Evolutionary conservation across 2,888 invertebrate genomes (phyloP), one percentile per base, ranked within the genome.

Genomic region (Brachypterus glaber): DNA sequence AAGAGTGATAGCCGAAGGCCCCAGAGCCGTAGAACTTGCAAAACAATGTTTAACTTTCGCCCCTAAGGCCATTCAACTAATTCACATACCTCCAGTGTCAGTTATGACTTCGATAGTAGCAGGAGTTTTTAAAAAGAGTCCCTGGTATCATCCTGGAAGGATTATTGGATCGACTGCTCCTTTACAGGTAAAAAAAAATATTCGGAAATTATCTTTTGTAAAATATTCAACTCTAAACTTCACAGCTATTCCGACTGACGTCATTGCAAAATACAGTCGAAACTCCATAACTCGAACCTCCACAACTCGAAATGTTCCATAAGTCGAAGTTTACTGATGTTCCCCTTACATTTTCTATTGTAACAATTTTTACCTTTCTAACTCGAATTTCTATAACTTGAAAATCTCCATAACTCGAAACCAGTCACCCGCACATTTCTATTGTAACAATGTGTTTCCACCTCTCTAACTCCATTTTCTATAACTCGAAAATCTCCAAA

Each of bases 41-140:
- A 68, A 70, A 32, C 64, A 63, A 3, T 73, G 74, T 35, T 65
- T 71, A 7, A 59, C 57, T 31, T 70, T 70, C 48, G 72, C 74
- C 15, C 74, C 75, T 0, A 71, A 68, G 49, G 70, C 75, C 1
- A 66, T 74, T 26, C 46, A 74, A 16, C 59, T 73, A 11, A 70
- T 73, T 2, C 64, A 68, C 46, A 67, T 71, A 1, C 59, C 68
- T 35, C 75, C 76, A 5, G 64, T 74, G 2, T 72, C 74, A 43
- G 69, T 73, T 40, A 71, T 71, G 61, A 69, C 73, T 11, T 71
- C 73, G 2, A 52, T 75, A 26, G 61, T 73, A 1, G 67, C 69
- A 9, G 5, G 7, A 11, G 4, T 4, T 5, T 62, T 61, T 39
- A 57, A 56, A 39, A 49, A 54, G 39, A 57, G 58, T 0, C 53